Percentiles rank a stretch among this genome's conserved stretches.
Conservation (phyloP, 2,888 invertebrate species). For the Acanthacorydalis orientalis region DNA sequence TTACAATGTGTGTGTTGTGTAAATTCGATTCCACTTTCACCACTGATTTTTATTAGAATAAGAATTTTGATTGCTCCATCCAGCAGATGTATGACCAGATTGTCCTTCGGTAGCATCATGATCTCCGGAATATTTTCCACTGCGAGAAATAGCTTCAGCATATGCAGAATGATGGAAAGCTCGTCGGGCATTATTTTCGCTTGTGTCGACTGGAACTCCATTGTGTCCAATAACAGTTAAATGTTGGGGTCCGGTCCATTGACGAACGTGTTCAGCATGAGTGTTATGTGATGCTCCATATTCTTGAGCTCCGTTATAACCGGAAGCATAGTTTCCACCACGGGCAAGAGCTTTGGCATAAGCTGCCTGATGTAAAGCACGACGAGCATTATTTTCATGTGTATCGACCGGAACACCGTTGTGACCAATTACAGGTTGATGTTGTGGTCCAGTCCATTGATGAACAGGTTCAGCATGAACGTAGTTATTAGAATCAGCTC, state of each 20-base stretch:
- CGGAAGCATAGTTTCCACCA: constrained; percentile 1
- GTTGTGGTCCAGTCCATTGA: background rate
- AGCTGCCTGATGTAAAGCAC: background rate
- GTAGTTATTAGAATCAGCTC: background rate
- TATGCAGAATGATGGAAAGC: no score
- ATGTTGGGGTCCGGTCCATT: constrained; percentile 11
- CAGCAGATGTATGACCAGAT: no score
- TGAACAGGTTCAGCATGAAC: constrained; percentile 14
- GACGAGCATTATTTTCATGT: background rate
- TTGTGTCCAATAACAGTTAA: no score
- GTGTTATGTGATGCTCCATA: background rate
- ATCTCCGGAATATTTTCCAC: no score
- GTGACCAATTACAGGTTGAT: background rate
- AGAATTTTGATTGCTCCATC: no score
- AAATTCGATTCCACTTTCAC: no score
- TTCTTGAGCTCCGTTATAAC: constrained; percentile 1
- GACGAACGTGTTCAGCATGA: background rate
- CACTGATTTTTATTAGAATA: no score
- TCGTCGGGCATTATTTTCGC: constrained; percentile 33
- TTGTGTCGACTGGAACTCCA: no score
- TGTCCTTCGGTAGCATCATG: no score
- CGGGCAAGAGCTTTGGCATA: constrained; percentile 8
- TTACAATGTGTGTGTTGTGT: no score
- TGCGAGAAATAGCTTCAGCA: constrained; percentile 15
- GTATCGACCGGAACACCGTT: background rate